These are phyloP conservation scores for Rhynchonycteris naso DNA, from an alignment of 2,797 vertebrate genomes.

Conservation along the genomic window DNA sequence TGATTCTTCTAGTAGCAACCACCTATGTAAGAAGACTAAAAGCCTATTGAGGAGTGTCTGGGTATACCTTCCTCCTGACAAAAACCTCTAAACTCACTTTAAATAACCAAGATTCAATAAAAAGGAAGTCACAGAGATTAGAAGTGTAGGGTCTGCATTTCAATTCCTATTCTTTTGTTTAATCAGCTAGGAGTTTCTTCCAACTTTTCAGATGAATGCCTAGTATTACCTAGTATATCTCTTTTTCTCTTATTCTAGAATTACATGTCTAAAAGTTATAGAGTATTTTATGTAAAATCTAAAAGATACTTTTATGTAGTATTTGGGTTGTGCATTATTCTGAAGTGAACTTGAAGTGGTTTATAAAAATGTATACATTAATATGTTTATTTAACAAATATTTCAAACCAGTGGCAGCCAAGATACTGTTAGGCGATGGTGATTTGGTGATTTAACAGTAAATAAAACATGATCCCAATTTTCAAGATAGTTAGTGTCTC, in stretches of 20 bases:
- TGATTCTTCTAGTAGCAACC: not conserved
- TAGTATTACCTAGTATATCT: not conserved
- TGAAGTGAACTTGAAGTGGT: not conserved
- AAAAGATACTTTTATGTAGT: not conserved
- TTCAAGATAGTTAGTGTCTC: not conserved
- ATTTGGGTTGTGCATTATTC: not conserved
- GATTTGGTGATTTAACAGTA: not conserved
- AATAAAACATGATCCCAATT: not conserved
- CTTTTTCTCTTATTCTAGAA: not conserved
- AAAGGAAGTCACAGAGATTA: not conserved
- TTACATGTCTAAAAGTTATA: not conserved
- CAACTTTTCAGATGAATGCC: not conserved
- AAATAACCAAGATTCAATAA: not conserved
- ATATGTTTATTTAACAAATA: constrained; percentile 6
- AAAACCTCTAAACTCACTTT: not conserved
- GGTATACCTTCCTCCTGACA: not conserved
- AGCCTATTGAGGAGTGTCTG: not conserved
- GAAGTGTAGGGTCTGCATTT: not conserved
- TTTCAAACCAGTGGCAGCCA: not conserved
- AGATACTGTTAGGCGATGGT: not conserved
- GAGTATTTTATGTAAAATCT: not conserved
- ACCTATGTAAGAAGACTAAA: not conserved
- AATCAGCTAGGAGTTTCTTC: not conserved
- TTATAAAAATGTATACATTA: constrained; percentile 14
- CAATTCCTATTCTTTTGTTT: not conserved